Evolutionary conservation across 2,113 vertebrate species (phyloP).

Genomic region (Anthoscopus minutus): DNA sequence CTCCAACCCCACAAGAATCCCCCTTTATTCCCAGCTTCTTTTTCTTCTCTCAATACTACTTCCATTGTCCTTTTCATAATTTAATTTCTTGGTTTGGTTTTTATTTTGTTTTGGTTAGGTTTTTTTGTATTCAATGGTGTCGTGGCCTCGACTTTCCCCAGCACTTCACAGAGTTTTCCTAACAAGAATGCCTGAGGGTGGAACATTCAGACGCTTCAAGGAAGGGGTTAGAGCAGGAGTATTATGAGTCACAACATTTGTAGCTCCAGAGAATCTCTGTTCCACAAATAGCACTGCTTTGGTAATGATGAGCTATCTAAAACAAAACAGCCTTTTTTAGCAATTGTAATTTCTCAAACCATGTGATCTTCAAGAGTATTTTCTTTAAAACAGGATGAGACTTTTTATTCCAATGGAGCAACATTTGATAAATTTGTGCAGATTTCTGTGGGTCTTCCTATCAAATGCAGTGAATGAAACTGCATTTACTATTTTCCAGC

Average conservation of each 20-base stretch:
- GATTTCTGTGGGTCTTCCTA: background rate
- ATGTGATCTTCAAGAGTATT: background rate
- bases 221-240: background rate
- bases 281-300: background rate
- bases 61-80: background rate
- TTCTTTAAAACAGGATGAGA: background rate
- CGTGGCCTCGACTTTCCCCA: background rate
- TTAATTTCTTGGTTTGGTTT: background rate
- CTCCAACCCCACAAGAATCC: background rate
- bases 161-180: background rate
- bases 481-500: background rate
- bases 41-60: background rate
- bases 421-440: background rate
- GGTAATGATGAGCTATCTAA: background rate
- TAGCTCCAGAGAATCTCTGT: background rate
- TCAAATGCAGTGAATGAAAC: background rate
- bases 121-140: background rate
- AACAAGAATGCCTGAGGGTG: background rate
- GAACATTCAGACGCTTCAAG: background rate
- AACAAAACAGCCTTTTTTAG: background rate
- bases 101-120: background rate
- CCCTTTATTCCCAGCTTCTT: background rate
- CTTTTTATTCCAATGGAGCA: background rate
- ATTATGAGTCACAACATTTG: background rate
- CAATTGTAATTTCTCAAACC: background rate